Base-by-base conservation (phyloP, 2,888 invertebrate genomes). In the Agrochola macilenta region DNA sequence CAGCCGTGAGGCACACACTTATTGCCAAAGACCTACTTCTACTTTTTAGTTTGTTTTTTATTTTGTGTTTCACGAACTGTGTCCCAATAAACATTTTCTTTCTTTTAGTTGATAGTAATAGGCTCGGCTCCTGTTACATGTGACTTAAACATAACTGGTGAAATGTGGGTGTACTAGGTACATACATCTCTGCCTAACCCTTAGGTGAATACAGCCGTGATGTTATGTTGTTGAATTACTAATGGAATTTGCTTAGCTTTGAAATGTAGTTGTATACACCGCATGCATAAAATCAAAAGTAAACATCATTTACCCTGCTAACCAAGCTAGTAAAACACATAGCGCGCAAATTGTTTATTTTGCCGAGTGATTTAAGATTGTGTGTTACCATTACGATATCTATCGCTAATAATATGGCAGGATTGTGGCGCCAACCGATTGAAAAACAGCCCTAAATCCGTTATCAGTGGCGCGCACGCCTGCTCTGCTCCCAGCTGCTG, bases 361-460 rank as follows among this genome's bases (percentile, higher is more conserved):
- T 81, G 76, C 80, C 82, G 69, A 80, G 76, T 86, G 82, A 87
- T 89, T 84, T 86, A 89, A 88, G 84, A 89, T 89, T 80, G 81
- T 84, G 77, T 85, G 81, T 87, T 79, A 69, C 75, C 75, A 83
- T 86, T 80, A 83, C 84, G 82, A 87, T 87, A 89, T 89, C 89
- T 90, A 91, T 90, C 88, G 89, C 87, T 91, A 89, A 92, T 93
- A 93, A 90, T 92, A 91, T 91, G 89, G 87, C 88, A 81, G 88
- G 88, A 89, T 90, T 89, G 88, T 87, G 87, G 88, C 89, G 90
- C 88, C 89, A 90, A 84, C 86, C 89, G 90, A 92, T 94, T 93
- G 93, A 93, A 93, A 94, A 94, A 93, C 90, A 92, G 90, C 92
- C 92, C 90, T 92, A 93, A 94, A 92, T 91, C 94, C 92, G 92